Base-by-base conservation (phyloP, 2,113 vertebrate species). In the Tragelaphus buxtoni region DNA sequence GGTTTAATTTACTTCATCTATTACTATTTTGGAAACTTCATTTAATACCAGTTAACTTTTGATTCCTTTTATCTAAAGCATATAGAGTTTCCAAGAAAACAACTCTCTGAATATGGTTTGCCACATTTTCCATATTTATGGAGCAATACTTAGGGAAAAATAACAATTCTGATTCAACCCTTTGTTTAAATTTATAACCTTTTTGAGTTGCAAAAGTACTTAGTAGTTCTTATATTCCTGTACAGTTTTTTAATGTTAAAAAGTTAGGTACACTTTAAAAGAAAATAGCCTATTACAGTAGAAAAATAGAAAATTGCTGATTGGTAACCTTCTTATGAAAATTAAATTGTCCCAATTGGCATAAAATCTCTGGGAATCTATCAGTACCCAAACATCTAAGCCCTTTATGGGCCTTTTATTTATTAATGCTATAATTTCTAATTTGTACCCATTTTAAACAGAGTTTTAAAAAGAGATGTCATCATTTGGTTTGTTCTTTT, bases 1-100 rank as follows among this genome's bases (percentile, higher is more conserved):
- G 84, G 94, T 91, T 96, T 96, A 85, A 77, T 76, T 74, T 94
- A 80, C 81, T 95, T 96, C 97, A 55, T 94, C 96, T 97, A 14
- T 93, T 94, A 42, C 45, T 84, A 2, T 88, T 89, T 85, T 17
- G 7, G 13, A 16, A 55, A 24, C 51, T 89, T 98, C 7, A 63
- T 94, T 92, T 87, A 90, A 93, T 61, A 96, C 30, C 72, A 35
- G 7, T 90, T 95, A 88, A 83, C 20, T 89, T 58, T 96, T 95
- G 26, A 81, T 93, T 96, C 53, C 14, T 85, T 95, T 96, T 93
- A 91, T 89, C 5, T 94, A 94, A 95, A 95, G 7, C 63, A 65
- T 94, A 26, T 65, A 93, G 83, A 84, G 13, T 96, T 95, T 94
- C 92, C 61, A 82, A 85, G 84, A 81, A 92, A 96, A 88, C 30